These are phyloP conservation scores for Clusia tigrina DNA, from an alignment of 2,888 invertebrate species.

Conservation along the genomic window DNA sequence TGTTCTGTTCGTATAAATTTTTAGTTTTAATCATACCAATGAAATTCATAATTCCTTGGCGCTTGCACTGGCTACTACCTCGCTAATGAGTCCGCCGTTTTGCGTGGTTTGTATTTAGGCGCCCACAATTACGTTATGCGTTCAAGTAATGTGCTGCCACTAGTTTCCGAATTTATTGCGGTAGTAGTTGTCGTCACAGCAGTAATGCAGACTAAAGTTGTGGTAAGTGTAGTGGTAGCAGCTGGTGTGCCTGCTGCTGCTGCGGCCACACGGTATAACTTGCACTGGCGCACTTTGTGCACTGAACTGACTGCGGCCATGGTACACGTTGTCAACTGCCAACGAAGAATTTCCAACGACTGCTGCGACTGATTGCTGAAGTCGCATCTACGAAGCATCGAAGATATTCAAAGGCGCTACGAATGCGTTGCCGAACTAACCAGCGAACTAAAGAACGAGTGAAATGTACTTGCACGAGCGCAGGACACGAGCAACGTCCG, in stretches of 20 bases:
- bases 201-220: slow-evolving; percentile 4
- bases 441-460: neutral
- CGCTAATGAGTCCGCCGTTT: slow-evolving; percentile 60
- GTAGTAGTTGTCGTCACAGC: slow-evolving; percentile 23
- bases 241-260: slow-evolving; percentile 4
- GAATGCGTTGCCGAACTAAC: slow-evolving; percentile 1
- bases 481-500: slow-evolving; percentile 10
- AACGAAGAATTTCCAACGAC: slow-evolving; percentile 40
- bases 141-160: neutral
- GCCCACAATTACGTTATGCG: slow-evolving; percentile 5
- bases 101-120: slow-evolving; percentile 28
- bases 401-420: neutral
- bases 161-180: slow-evolving; percentile 14
- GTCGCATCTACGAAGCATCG: slow-evolving; percentile 28
- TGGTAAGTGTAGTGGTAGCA: slow-evolving; percentile 9
- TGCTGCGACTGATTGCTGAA: slow-evolving; percentile 34
- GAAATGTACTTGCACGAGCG: slow-evolving; percentile 12
- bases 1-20: slow-evolving; percentile 24
- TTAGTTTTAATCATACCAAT: slow-evolving; percentile 65
- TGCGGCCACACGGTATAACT: slow-evolving; percentile 47
- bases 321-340: slow-evolving; percentile 46
- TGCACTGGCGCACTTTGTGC: slow-evolving; percentile 59
- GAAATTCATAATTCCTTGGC: slow-evolving; percentile 66
- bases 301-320: slow-evolving; percentile 53
- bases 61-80: slow-evolving; percentile 65